A percentile compares a stretch with the other conserved stretches of the same genome.
Evolutionary conservation across 2,888 invertebrate genomes (phyloP).

Genomic region (Diarsia brunnea): DNA sequence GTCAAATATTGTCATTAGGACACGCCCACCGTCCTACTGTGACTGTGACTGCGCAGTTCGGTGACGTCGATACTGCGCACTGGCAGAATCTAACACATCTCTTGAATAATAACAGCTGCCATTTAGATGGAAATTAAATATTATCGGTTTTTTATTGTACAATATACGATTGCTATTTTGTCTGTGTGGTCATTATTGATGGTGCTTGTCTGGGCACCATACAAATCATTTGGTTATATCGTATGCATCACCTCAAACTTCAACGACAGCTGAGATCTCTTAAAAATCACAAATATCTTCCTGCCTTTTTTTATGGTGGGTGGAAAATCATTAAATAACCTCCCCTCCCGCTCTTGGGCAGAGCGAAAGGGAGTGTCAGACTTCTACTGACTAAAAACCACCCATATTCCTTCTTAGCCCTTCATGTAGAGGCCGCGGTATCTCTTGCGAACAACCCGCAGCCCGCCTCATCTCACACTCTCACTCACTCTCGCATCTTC

Average conservation of each 20-base stretch:
- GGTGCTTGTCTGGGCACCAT: background rate
- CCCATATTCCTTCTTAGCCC: no score
- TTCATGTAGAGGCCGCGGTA: no score
- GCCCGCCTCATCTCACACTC: no score
- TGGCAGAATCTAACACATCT: constrained; percentile 46
- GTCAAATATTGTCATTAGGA: constrained; percentile 42
- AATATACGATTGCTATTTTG: background rate
- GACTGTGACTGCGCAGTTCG: constrained; percentile 50
- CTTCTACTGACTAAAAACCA: no score
- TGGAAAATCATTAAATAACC: no score
- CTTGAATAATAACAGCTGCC: constrained; percentile 35
- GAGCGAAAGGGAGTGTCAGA: no score
- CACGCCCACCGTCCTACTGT: constrained; percentile 31
- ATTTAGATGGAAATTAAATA: constrained; percentile 17
- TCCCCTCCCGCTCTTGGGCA: no score
- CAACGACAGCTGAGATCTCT: background rate
- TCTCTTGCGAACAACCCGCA: no score
- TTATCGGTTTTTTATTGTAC: background rate
- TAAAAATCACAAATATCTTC: background rate
- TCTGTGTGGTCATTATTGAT: background rate
- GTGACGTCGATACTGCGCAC: constrained; percentile 47
- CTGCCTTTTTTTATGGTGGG: no score
- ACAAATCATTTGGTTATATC: background rate
- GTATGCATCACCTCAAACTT: background rate
- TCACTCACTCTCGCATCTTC: no score